phyloP scores from a whole-genome alignment of 2,797 vertebrate genomes.

The Mastacembelus armatus region DNA sequence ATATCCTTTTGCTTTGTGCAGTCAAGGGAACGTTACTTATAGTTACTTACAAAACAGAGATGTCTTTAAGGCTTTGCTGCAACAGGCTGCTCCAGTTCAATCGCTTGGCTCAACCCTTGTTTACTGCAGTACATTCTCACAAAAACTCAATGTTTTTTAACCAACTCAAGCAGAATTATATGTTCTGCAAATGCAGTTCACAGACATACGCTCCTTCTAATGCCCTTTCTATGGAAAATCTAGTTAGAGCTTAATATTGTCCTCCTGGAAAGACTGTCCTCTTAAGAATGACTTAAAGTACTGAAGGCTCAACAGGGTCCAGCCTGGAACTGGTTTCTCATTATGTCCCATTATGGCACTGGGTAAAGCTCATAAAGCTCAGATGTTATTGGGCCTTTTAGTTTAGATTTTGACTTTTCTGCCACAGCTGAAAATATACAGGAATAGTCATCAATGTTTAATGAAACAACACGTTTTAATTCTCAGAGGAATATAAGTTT shows the following conservation, averaged over 20 bases:
- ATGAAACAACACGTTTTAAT: neutral
- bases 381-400: neutral
- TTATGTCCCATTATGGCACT: neutral
- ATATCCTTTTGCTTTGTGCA: constrained; percentile 5
- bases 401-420: no score
- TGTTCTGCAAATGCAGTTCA: no score
- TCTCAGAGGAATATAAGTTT: neutral
- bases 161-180: no score
- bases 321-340: neutral
- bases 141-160: no score
- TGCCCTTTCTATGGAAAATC: constrained; percentile 7
- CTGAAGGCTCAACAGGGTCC: neutral
- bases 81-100: no score
- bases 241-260: constrained; percentile 34
- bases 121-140: constrained; percentile 13
- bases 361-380: neutral
- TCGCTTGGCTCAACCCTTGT: constrained; percentile 10
- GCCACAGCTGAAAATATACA: no score
- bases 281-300: constrained; percentile 28
- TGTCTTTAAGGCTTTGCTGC: no score
- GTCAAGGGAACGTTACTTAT: constrained; percentile 6
- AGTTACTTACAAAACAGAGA: constrained; percentile 21
- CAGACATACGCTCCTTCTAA: no score
- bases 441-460: neutral
- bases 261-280: constrained; percentile 27